Evolutionary conservation across 2,888 invertebrate species (phyloP).

Genomic region (Pyrrhosoma nymphula): DNA sequence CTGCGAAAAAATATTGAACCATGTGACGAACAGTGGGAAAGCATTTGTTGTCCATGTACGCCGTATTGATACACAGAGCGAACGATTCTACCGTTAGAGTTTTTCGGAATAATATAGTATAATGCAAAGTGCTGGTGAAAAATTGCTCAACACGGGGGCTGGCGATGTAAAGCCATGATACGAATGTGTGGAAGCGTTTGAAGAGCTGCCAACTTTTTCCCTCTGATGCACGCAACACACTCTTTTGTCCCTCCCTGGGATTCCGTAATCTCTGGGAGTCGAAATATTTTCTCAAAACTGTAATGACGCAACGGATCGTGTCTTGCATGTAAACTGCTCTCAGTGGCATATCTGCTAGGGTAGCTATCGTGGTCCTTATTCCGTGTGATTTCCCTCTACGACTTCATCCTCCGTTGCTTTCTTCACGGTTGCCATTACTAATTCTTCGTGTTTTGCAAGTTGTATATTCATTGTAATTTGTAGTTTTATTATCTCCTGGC

Average conservation of each 20-base stretch:
- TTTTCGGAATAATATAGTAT: not conserved
- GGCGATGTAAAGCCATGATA: not conserved
- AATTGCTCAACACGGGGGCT: not conserved
- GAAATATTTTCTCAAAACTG: slow-evolving; percentile 27
- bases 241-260: not conserved
- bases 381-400: not conserved
- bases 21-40: not conserved
- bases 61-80: not conserved
- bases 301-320: not conserved
- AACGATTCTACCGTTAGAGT: not conserved
- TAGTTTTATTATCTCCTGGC: no score
- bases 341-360: not conserved
- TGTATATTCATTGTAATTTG: no score
- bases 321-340: not conserved
- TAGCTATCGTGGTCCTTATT: not conserved
- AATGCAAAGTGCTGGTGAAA: not conserved
- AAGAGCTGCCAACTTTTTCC: slow-evolving; percentile 15
- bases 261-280: slow-evolving; percentile 17
- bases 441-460: not conserved
- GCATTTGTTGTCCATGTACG: not conserved
- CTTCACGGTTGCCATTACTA: not conserved
- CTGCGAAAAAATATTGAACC: not conserved
- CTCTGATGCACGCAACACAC: not conserved
- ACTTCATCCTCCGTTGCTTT: no score
- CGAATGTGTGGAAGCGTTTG: not conserved